phyloP scores from a whole-genome alignment of 1,140 invertebrate species.

The Camponotus floridanus region DNA sequence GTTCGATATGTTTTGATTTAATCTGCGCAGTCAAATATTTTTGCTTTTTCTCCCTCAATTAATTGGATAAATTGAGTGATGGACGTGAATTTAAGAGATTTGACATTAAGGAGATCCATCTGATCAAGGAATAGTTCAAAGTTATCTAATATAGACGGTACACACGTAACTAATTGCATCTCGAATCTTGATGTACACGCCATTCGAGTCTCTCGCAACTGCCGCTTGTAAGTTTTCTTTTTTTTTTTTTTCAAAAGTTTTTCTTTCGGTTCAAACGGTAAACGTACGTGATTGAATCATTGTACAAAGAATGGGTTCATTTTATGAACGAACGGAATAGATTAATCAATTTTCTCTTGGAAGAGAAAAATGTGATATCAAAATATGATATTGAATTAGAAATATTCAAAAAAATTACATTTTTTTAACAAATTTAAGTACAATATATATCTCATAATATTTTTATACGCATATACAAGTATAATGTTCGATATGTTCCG shows the following conservation, averaged over 20 bases:
- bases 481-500: neutral
- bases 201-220: conserved; percentile 9
- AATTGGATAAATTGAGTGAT: conserved; percentile 7
- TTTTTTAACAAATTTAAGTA: neutral
- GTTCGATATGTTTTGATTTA: neutral
- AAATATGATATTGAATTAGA: neutral
- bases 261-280: neutral
- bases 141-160: conserved; percentile 43
- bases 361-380: neutral
- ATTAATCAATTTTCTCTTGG: neutral
- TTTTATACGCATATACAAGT: neutral
- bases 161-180: conserved; percentile 17
- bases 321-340: neutral
- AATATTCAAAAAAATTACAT: neutral
- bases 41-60: neutral
- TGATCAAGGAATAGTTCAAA: conserved; percentile 19
- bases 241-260: neutral
- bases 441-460: neutral
- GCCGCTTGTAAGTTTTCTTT: neutral
- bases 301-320: neutral
- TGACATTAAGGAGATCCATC: neutral
- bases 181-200: conserved; percentile 41
- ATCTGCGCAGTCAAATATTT: neutral
- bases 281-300: conserved; percentile 35
- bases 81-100: conserved; percentile 3